Base-by-base conservation (phyloP, 2,113 vertebrate species). In the Pangasianodon gigas region DNA sequence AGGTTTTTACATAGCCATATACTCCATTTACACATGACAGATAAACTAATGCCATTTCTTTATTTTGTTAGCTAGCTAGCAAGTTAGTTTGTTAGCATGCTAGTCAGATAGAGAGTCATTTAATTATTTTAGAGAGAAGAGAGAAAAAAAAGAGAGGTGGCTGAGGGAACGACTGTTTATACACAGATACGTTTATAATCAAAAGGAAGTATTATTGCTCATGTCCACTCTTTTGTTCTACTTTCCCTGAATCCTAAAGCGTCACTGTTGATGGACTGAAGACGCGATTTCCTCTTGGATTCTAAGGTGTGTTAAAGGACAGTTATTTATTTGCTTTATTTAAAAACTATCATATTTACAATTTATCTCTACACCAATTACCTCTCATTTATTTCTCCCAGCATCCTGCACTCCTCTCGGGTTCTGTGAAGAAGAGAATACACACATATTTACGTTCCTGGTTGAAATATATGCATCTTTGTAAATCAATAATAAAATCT, bases 221-320 rank as follows among this genome's bases (percentile, higher is more conserved):
- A 65, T 65, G 9, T 60, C 56, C 56, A 44, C 32, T 44, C 8
- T 56, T 89, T 19, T 84, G 18, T 18, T 80, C 37, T 85, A 21
- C 85, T 90, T 52, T 82, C 75, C 14, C 51, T 56, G 51, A 37
- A 81, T 7, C 52, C 51, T 84, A 2, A 80, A 93, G 90, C n/a
- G 82, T 87, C 79, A 84, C 18, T 41, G 83, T 82, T 69, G 88
- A 87, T 52, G 90, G 85, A 14, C 54, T 87, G n/a, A 82, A 86
- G 48, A 58, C 71, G 60, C 86, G 81, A 77, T 62, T 85, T 69
- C 87, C 89, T 69, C 37, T 88, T 69, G 87, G 91, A 60, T 62
- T 89, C 67, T 90, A 51, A 91, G 41, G n/a, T 86, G 9, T 54
- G 46, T 52, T 24, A 24, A 51, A 46, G 14, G n/a, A 32, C 6